Conservation (phyloP, 2,888 invertebrate species). For the Phasia obesa region DNA sequence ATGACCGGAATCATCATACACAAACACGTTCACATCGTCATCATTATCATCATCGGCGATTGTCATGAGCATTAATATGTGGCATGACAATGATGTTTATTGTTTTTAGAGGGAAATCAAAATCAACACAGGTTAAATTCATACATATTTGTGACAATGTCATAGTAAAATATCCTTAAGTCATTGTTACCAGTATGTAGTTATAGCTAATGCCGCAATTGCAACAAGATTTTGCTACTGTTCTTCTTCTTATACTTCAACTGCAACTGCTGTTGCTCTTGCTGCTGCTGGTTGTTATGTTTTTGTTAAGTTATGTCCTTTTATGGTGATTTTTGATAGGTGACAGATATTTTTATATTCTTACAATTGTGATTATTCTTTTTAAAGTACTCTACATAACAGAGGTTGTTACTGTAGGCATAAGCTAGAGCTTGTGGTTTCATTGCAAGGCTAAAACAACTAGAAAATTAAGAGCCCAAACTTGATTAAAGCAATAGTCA, state of each 20-base stretch:
- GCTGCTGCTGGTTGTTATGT: constrained; percentile 58
- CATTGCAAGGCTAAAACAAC: neutral
- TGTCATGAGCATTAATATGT: constrained; percentile 64
- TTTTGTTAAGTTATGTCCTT: constrained; percentile 78
- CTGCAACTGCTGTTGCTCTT: constrained; percentile 18
- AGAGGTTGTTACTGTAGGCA: too few relatives aligned
- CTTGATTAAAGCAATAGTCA: too few relatives aligned
- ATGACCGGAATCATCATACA: constrained; percentile 32
- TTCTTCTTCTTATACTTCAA: constrained; percentile 40
- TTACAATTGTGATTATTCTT: constrained; percentile 63
- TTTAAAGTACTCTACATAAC: constrained; percentile 13
- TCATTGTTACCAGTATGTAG: constrained; percentile 46
- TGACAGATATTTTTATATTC: constrained; percentile 76
- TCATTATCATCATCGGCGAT: constrained; percentile 63
- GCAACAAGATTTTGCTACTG: constrained; percentile 35
- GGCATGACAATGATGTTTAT: constrained; percentile 67
- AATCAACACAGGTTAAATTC: constrained; percentile 61
- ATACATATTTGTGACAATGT: constrained; percentile 66
- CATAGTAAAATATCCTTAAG: constrained; percentile 67
- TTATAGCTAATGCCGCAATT: constrained; percentile 51
- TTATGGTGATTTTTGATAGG: constrained; percentile 81
- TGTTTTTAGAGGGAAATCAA: constrained; percentile 66
- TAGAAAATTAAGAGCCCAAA: too few relatives aligned
- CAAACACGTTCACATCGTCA: constrained; percentile 43
- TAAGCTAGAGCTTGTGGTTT: neutral